These are phyloP conservation scores for Hyalella azteca DNA, from an alignment of 2,888 invertebrate species.

Conservation along the genomic window DNA sequence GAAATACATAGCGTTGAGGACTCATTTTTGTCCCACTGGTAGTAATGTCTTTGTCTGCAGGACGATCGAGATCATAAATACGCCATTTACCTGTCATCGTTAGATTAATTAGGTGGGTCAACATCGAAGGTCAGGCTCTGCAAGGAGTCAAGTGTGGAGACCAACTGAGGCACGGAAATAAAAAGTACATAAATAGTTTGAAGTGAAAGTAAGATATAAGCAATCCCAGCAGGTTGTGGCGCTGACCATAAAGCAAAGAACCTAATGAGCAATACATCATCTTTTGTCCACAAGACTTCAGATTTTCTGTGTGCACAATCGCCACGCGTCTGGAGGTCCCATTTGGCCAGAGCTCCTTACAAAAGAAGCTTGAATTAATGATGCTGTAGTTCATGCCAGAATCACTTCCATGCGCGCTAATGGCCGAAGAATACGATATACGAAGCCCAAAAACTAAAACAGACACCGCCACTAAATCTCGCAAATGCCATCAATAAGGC, in stretches of 20 bases:
- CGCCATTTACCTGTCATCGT: too few relatives aligned
- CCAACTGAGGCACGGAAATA: too few relatives aligned
- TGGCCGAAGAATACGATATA: conserved; percentile 35
- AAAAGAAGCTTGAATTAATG: conserved; percentile 31
- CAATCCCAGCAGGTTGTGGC: background rate
- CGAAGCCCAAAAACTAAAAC: conserved; percentile 19
- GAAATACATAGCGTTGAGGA: too few relatives aligned
- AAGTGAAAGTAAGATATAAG: background rate
- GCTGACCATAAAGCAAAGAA: conserved; percentile 18
- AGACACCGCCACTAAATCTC: conserved; percentile 22
- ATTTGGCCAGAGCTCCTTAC: conserved; percentile 11
- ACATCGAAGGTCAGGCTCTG: too few relatives aligned
- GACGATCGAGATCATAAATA: too few relatives aligned
- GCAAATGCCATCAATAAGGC: conserved; percentile 13
- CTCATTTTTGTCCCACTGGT: too few relatives aligned
- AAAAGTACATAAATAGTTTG: too few relatives aligned
- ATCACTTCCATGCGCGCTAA: conserved; percentile 31
- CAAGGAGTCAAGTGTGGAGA: too few relatives aligned
- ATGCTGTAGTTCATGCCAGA: conserved; percentile 36
- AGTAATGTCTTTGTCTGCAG: too few relatives aligned
- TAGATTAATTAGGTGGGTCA: too few relatives aligned
- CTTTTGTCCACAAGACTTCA: conserved; percentile 29
- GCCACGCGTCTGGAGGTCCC: conserved; percentile 12
- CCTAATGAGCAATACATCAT: conserved; percentile 20
- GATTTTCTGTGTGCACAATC: background rate